phyloP scores from a whole-genome alignment of 1,140 invertebrate genomes.

The Tribolium castaneum region DNA sequence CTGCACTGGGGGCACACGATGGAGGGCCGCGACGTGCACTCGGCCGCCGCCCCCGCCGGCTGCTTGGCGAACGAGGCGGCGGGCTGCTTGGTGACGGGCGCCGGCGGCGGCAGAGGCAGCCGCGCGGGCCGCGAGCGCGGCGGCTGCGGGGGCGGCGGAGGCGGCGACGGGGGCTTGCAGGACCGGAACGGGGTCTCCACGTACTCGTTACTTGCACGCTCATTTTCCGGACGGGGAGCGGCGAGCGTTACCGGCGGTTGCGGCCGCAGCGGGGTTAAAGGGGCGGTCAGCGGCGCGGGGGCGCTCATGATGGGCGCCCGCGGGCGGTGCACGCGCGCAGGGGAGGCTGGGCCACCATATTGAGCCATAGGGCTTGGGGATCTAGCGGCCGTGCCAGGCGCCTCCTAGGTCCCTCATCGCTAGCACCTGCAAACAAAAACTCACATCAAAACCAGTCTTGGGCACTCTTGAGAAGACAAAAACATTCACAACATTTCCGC shows the following conservation, averaged over 20 bases:
- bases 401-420: conserved; percentile 71
- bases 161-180: conserved; percentile 56
- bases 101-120: conserved; percentile 58
- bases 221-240: conserved; percentile 80
- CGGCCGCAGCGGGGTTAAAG: conserved; percentile 64
- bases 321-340: conserved; percentile 72
- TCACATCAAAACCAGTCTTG: too few relatives aligned
- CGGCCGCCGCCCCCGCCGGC: conserved; percentile 48
- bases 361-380: conserved; percentile 69
- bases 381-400: conserved; percentile 67
- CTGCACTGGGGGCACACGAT: conserved; percentile 74
- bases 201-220: conserved; percentile 84
- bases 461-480: conserved; percentile 49
- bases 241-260: conserved; percentile 71
- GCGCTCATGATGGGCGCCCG: conserved; percentile 65
- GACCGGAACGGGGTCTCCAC: conserved; percentile 81
- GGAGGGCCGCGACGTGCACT: conserved; percentile 52
- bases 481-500: conserved; percentile 24
- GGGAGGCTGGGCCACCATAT: conserved; percentile 73
- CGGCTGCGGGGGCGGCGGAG: conserved; percentile 55
- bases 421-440: conserved; percentile 62
- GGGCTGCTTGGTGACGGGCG: conserved; percentile 70
- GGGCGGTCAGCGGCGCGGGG: conserved; percentile 60
- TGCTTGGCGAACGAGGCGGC: conserved; percentile 69
- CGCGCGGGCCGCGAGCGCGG: conserved; percentile 42